Base-by-base conservation (phyloP, 2,888 invertebrate genomes). In the Eupsilia transversa region DNA sequence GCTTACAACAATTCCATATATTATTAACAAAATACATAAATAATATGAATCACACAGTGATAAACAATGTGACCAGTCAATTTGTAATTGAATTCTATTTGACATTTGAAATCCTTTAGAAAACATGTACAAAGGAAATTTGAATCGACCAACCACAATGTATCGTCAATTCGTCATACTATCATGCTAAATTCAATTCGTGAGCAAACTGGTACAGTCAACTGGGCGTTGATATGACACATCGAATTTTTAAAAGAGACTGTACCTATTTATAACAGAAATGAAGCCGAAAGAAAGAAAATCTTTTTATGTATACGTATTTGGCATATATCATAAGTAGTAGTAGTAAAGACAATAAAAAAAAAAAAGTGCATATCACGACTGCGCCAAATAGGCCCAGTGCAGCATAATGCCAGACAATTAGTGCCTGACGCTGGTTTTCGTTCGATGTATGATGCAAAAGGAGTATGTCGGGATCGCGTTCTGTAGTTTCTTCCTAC, bases 31-130 rank as follows among this genome's bases (percentile, higher is more conserved):
- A 63, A 46, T 52, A 65, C 56, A 20, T n/a, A 54, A 67, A 27
- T 5, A 43, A 64, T 9, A 54, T 81, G 74, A 81, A 63, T 83
- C 80, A 83, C 35, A 30, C 66, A 52, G 57, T 66, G 46, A 72
- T 66, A 73, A 66, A 79, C 65, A 79, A 63, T 72, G 49, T 49
- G 41, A 59, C 59, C 41, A 67, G 68, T 79, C 57, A 71, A 61
- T 66, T 64, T 52, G 65, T 73, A 69, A 74, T 66, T 76, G 20
- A 78, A 78, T 67, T 78, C 41, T 20, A 35, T 65, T 72, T 35
- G 30, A 59, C 63, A 49, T 43, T 67, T 63, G 54, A 54, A 66
- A 54, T 61, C 27, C 63, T 46, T 63, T 66, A 60, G 33, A 70
- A 77, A 65, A 63, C 27, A 17, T 27, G 17, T 79, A 64, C 57